Conservation (phyloP, 2,797 vertebrate genomes). For the Chloroceryle amazona region DNA sequence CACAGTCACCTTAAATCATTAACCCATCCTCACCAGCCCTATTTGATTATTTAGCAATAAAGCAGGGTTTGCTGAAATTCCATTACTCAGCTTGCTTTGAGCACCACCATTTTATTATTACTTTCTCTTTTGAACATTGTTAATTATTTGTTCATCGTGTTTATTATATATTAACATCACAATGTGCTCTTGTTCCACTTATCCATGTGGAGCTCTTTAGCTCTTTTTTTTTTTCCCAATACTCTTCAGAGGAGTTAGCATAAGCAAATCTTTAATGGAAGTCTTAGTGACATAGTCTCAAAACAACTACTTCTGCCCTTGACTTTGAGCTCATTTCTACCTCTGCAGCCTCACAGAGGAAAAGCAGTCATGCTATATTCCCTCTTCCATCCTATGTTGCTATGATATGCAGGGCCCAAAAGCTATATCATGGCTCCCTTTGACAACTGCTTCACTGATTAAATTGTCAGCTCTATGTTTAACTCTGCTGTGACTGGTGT, state of each 20-base stretch:
- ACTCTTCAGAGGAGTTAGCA: not conserved
- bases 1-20: not conserved
- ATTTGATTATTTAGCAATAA: not conserved
- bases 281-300: not conserved
- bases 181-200: not conserved
- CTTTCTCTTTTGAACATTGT: not conserved
- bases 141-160: not conserved
- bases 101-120: not conserved
- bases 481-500: accelerated
- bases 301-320: not conserved
- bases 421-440: not conserved
- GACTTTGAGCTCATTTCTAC: not conserved
- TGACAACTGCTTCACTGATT: not conserved
- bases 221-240: no score
- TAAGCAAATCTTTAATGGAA: not conserved
- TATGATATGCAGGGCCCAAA: accelerated
- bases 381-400: not conserved
- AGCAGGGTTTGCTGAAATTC: not conserved
- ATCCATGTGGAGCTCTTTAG: not conserved
- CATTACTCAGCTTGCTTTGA: not conserved
- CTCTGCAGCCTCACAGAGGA: not conserved
- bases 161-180: not conserved
- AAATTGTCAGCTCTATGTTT: not conserved
- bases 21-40: not conserved
- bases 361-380: not conserved